Evolutionary conservation across 2,888 invertebrate genomes (phyloP).

Genomic region (Pterostichus niger): DNA sequence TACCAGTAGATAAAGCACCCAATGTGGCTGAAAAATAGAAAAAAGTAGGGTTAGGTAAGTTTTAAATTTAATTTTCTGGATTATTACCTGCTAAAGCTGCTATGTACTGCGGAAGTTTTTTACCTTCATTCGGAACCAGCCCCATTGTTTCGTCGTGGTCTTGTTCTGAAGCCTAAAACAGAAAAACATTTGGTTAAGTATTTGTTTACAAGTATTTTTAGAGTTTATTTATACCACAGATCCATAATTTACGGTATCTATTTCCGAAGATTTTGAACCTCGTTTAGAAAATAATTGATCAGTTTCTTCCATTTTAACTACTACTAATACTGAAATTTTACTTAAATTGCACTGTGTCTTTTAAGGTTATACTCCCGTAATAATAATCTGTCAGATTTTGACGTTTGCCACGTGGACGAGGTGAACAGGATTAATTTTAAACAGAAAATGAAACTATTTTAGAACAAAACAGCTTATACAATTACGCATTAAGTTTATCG

Average conservation of each 20-base stretch:
- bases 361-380: conserved; percentile 6
- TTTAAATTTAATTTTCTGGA: conserved; percentile 55
- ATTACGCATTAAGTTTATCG: background rate
- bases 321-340: too few relatives aligned
- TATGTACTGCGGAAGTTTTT: conserved; percentile 82
- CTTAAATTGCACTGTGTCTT: background rate
- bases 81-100: conserved; percentile 82
- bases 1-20: conserved; percentile 88
- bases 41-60: background rate
- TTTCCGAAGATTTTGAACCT: conserved; percentile 8
- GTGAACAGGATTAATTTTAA: background rate
- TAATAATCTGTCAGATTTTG: conserved; percentile 20
- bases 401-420: conserved; percentile 21
- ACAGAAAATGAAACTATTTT: background rate
- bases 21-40: conserved; percentile 81
- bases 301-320: conserved; percentile 12
- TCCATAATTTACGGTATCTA: conserved; percentile 22
- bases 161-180: conserved; percentile 33
- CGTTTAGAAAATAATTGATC: background rate
- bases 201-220: conserved; percentile 5
- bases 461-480: background rate
- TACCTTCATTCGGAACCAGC: conserved; percentile 71
- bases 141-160: conserved; percentile 49
- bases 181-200: conserved; percentile 14
- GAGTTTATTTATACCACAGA: conserved; percentile 11